These are phyloP conservation scores for Chiridota heheva DNA, from an alignment of 35 echinoderm and acorn worm genomes.

Conservation along the genomic window DNA sequence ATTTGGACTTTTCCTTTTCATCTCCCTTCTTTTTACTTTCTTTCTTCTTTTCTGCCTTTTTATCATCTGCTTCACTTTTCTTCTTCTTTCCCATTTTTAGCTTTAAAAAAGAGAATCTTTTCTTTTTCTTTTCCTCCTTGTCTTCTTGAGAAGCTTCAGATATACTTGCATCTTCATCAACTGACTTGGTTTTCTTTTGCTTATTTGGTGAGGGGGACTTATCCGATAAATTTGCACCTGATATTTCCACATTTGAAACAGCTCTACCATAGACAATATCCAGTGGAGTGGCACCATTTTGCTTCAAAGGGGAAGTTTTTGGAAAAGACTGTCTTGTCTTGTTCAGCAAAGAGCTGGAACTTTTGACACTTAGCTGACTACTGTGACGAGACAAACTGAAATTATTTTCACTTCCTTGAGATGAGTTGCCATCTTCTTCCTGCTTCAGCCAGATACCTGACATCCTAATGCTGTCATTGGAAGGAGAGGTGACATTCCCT, in stretches of 20 bases:
- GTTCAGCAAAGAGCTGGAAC: background rate
- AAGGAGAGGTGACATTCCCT: conserved; percentile 82
- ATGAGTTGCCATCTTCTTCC: conserved; percentile 37
- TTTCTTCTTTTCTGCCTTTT: conserved; percentile 44
- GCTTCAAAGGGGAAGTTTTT: conserved; percentile 50
- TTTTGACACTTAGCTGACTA: conserved; percentile 29
- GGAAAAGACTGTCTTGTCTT: background rate
- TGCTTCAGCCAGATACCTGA: conserved; percentile 83
- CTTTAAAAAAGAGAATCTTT: conserved; percentile 93
- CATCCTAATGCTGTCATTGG: conserved; percentile 38
- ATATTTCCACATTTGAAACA: no score
- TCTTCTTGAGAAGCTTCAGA: conserved; percentile 36
- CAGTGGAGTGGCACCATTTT: no score
- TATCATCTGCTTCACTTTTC: conserved; percentile 38
- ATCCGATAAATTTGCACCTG: no score
- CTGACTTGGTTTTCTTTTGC: conserved; percentile 12
- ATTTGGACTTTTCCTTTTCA: conserved; percentile 29
- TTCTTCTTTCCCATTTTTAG: conserved; percentile 83
- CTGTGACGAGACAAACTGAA: conserved; percentile 29
- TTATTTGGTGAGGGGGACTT: conserved; percentile 1
- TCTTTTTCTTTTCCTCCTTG: conserved; percentile 89
- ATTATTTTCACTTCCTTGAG: background rate
- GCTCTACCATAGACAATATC: no score
- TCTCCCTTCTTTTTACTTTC: conserved; percentile 20
- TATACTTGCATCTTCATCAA: conserved; percentile 46